phyloP scores from a whole-genome alignment of 2,888 invertebrate genomes.

The Sclerodermus sp. region DNA sequence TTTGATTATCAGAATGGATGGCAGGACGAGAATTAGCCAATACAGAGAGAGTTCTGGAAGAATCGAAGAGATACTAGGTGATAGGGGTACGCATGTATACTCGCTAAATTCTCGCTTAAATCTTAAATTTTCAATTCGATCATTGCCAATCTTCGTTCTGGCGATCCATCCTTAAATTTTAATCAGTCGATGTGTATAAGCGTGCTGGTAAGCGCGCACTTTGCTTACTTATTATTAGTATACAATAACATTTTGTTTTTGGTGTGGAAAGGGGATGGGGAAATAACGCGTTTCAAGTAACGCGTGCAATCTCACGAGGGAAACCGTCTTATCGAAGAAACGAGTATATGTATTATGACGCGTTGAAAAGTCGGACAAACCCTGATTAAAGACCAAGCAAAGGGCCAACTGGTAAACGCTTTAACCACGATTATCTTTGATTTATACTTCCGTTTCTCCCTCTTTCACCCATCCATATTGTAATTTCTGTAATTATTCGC shows the following conservation, averaged over 20 bases:
- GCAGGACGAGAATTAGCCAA: conserved; percentile 27
- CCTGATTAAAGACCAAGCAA: conserved; percentile 17
- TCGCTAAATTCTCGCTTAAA: no score
- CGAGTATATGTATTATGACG: conserved; percentile 16
- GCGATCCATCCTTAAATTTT: conserved; percentile 28
- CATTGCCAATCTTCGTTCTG: conserved; percentile 26
- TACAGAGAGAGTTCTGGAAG: no score
- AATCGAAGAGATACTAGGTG: no score
- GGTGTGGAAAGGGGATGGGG: no score
- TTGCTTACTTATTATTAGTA: conserved; percentile 16
- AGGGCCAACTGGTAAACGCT: neutral
- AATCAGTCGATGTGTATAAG: conserved; percentile 32
- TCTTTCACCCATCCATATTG: no score
- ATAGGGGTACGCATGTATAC: no score
- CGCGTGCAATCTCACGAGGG: conserved; percentile 36
- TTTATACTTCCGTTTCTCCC: no score
- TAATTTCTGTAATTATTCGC: no score
- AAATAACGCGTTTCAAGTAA: conserved; percentile 23
- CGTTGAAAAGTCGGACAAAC: conserved; percentile 27
- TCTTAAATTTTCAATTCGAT: no score
- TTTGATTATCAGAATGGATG: conserved; percentile 23
- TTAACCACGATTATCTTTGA: no score
- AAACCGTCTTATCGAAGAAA: conserved; percentile 30
- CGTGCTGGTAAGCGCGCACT: conserved; percentile 15
- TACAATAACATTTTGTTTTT: conserved; percentile 36